Evolutionary conservation across 1,140 invertebrate genomes (phyloP), one percentile per base, ranked within the genome.

Genomic region (Euura saliciscinereae): DNA sequence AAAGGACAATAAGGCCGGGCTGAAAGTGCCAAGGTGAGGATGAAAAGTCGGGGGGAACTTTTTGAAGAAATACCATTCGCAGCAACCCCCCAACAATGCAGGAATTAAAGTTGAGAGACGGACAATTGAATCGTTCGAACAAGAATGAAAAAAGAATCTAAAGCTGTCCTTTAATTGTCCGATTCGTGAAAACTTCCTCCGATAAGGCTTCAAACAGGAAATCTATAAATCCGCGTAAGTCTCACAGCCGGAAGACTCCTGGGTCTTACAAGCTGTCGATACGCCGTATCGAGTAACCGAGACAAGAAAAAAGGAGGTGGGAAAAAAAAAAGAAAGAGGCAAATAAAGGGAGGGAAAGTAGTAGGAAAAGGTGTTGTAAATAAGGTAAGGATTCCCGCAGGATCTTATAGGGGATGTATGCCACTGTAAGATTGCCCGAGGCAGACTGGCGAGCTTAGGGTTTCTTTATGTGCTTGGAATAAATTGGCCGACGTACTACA

Each of bases 1-100:
- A 13, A 45, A 28, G 59, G 67, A 71, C 66, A 66, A 78, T 67
- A 67, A 78, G 77, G 71, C 69, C 67, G 51, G 51, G 3, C 51
- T 8, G 13, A 28, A 59, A 59, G 3, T 59, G 51, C 51, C 6
- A n/a, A n/a, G 51, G 51, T 59, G 51, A 59, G 51, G 51, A 4
- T 8, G 51, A 59, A 6, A 59, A 8, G 51, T 11, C 8, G 51
- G 51, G 28, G 28, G 28, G 28, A 28, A 28, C 28, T 28, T 28
- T 28, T 28, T 28, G 28, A 28, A 28, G 28, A 28, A 28, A 28
- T 28, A 28, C 13, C 51, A n/a, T n/a, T 59, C 28, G 28, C 28
- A 28, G 28, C 28, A 28, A 28, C 28, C 28, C 28, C 28, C 51
- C 3, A 8, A 59, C 51, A 59, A 59, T 59, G 51, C 51, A 3